These are phyloP conservation scores for Umimayanthus kanabou DNA, from an alignment of 92 coral and sea anemone genomes.

Conservation along the genomic window DNA sequence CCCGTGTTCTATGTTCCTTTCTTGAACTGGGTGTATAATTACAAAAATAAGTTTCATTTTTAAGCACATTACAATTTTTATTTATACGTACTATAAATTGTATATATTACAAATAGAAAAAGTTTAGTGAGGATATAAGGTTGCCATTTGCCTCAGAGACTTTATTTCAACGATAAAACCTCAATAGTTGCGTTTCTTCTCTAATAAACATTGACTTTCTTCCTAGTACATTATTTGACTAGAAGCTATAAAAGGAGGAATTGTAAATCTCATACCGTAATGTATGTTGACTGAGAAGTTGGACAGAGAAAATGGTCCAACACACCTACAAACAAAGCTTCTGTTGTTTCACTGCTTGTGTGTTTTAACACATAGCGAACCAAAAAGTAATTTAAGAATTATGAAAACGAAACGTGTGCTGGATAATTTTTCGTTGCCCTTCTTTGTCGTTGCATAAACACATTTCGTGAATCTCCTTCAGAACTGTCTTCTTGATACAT, in stretches of 20 bases:
- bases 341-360: background rate
- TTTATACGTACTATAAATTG: conserved; percentile 18
- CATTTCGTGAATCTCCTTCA: background rate
- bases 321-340: background rate
- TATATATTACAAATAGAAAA: background rate
- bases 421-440: background rate
- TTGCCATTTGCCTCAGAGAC: background rate
- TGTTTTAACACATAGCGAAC: background rate
- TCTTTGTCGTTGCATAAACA: background rate
- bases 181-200: background rate
- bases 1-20: no score
- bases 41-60: background rate
- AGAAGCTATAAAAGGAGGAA: no score
- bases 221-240: background rate
- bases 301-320: no score
- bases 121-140: background rate
- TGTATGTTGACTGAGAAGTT: no score
- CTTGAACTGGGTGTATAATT: background rate
- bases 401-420: background rate
- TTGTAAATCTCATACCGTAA: no score
- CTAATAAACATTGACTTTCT: background rate
- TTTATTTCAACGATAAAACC: background rate
- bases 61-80: conserved; percentile 12
- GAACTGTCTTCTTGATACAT: no score
- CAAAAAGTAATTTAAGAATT: background rate